A percentile compares a stretch with the other conserved stretches of the same genome.
phyloP scores from a whole-genome alignment of 2,113 vertebrate species.

The Phyllostomus hastatus region DNA sequence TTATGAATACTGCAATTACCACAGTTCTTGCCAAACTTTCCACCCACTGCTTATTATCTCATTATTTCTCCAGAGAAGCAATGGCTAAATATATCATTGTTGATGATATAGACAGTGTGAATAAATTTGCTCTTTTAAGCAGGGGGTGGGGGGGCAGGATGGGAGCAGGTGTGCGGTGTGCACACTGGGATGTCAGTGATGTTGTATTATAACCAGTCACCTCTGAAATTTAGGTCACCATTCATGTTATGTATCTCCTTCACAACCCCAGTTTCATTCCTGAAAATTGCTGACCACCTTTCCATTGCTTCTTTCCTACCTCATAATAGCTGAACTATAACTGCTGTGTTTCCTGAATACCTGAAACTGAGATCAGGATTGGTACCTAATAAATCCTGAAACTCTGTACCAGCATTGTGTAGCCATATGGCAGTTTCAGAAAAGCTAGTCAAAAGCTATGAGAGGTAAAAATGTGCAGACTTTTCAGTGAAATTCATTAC shows the following conservation, averaged over 20 bases:
- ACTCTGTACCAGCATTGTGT: conserved; percentile 61
- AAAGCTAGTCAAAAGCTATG: conserved; percentile 71
- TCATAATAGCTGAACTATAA: conserved; percentile 70
- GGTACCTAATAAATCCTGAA: conserved; percentile 80
- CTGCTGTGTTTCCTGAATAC: conserved; percentile 75
- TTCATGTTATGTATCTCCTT: conserved; percentile 25
- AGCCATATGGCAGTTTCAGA: conserved; percentile 68
- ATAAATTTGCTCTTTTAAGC: neutral
- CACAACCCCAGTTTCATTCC: conserved; percentile 52
- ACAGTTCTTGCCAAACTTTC: conserved; percentile 39
- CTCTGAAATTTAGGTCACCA: conserved; percentile 38
- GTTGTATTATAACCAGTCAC: conserved; percentile 32
- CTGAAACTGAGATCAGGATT: conserved; percentile 75
- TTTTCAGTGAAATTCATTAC: conserved; percentile 66
- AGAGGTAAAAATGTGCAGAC: conserved; percentile 70
- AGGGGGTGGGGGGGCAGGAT: too few relatives aligned
- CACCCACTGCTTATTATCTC: conserved; percentile 27
- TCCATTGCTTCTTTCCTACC: conserved; percentile 55
- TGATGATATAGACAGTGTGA: neutral
- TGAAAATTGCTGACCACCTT: conserved; percentile 67
- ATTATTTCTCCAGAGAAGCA: conserved; percentile 43
- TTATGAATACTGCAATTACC: neutral
- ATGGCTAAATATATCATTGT: neutral
- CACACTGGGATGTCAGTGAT: neutral
- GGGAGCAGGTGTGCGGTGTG: neutral